Conservation (phyloP, 2,113 vertebrate genomes). For the Megatriorchis doriae region DNA sequence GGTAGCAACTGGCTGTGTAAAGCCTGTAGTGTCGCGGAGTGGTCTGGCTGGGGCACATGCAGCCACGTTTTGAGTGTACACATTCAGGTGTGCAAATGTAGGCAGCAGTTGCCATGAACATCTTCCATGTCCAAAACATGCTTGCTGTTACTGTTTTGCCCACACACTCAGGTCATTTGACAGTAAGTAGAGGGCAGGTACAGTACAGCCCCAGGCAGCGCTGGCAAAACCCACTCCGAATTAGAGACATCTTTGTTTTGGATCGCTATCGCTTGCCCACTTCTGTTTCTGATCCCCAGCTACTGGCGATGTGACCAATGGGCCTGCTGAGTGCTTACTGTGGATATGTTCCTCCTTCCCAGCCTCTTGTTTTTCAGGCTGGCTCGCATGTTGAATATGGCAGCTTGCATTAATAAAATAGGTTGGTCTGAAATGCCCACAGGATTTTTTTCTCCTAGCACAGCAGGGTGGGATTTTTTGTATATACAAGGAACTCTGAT, state of each 20-base stretch:
- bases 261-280: background rate
- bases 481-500: background rate
- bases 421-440: constrained; percentile 19
- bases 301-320: background rate
- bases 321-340: background rate
- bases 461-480: background rate
- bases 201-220: background rate
- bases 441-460: constrained; percentile 2
- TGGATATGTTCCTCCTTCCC: background rate
- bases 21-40: rapidly evolving
- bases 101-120: background rate
- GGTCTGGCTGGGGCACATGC: background rate
- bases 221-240: background rate
- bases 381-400: background rate
- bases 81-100: background rate
- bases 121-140: background rate
- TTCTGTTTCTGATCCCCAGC: background rate
- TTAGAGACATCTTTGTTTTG: background rate
- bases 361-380: background rate
- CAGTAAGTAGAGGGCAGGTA: background rate
- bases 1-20: background rate
- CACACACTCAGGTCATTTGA: background rate
- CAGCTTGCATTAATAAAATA: background rate
- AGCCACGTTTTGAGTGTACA: background rate
- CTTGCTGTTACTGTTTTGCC: background rate